Conservation (phyloP, 1,140 invertebrate species). For the Procambarus clarkii region DNA sequence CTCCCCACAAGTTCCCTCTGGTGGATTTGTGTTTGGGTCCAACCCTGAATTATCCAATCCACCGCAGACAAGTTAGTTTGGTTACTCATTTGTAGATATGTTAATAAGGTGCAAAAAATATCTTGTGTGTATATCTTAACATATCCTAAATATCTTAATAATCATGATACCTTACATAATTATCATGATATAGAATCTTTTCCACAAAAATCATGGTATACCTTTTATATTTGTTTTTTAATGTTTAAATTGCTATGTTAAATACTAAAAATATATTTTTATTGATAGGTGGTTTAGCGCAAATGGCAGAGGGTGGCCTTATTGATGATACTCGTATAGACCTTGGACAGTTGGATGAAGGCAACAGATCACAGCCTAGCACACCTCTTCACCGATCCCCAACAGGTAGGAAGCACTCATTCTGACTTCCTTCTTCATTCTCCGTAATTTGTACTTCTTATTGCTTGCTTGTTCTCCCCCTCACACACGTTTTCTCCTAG, state of each 20-base stretch:
- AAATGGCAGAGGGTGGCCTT: constrained; percentile 79
- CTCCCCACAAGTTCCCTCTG: constrained; percentile 86
- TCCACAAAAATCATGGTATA: too few relatives aligned
- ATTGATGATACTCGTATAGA: constrained; percentile 88
- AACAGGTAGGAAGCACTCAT: constrained; percentile 19
- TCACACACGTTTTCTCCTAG: too few relatives aligned
- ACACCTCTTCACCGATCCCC: constrained; percentile 55
- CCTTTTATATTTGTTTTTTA: too few relatives aligned
- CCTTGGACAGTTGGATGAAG: constrained; percentile 82
- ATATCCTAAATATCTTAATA: too few relatives aligned
- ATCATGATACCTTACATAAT: too few relatives aligned
- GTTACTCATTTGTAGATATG: background rate
- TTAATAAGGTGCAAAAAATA: background rate
- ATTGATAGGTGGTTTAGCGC: constrained; percentile 74
- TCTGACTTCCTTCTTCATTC: too few relatives aligned
- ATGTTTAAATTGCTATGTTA: too few relatives aligned
- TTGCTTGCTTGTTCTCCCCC: too few relatives aligned
- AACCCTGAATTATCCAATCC: constrained; percentile 84
- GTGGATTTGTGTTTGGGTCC: constrained; percentile 76
- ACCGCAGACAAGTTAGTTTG: constrained; percentile 58
- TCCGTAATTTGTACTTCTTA: too few relatives aligned
- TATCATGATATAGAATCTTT: too few relatives aligned
- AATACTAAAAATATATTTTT: background rate
- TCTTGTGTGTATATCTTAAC: too few relatives aligned
- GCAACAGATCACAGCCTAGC: constrained; percentile 55